phyloP scores from a whole-genome alignment of 2,888 invertebrate species.

The Laspeyria flexula region DNA sequence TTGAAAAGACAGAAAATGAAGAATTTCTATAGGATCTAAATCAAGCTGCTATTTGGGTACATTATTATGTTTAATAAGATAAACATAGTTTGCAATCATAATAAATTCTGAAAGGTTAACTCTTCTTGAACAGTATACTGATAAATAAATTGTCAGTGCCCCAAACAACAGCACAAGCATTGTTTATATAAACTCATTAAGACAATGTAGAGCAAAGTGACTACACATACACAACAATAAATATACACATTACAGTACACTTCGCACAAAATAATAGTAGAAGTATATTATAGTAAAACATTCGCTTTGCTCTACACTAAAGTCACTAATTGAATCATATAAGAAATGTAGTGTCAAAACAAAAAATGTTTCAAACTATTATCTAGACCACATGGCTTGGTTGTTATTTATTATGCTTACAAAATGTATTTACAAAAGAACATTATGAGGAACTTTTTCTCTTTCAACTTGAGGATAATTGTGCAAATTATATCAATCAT shows the following conservation, averaged over 20 bases:
- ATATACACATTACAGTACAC: conserved; percentile 12
- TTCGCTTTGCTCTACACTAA: conserved; percentile 39
- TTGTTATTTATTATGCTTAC: too few relatives aligned
- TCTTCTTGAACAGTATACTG: neutral
- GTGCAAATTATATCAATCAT: conserved; percentile 29
- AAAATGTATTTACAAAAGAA: too few relatives aligned
- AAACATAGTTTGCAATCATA: neutral
- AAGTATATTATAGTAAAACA: conserved; percentile 10
- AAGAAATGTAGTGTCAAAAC: neutral
- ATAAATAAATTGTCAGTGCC: neutral
- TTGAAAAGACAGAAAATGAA: neutral
- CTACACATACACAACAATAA: conserved; percentile 5
- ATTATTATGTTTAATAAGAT: neutral
- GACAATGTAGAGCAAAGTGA: conserved; percentile 39
- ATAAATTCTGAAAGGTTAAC: neutral
- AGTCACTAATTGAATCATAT: neutral
- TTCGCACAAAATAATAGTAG: conserved; percentile 23
- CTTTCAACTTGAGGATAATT: too few relatives aligned
- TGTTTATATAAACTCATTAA: conserved; percentile 2
- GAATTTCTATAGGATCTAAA: neutral
- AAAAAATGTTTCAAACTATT: too few relatives aligned
- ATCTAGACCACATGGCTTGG: neutral
- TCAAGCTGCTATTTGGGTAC: neutral
- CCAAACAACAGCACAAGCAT: conserved; percentile 9
- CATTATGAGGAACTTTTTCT: too few relatives aligned